These are phyloP conservation scores for Orthonevra nobilis DNA, from an alignment of 2,888 invertebrate genomes.

Conservation along the genomic window DNA sequence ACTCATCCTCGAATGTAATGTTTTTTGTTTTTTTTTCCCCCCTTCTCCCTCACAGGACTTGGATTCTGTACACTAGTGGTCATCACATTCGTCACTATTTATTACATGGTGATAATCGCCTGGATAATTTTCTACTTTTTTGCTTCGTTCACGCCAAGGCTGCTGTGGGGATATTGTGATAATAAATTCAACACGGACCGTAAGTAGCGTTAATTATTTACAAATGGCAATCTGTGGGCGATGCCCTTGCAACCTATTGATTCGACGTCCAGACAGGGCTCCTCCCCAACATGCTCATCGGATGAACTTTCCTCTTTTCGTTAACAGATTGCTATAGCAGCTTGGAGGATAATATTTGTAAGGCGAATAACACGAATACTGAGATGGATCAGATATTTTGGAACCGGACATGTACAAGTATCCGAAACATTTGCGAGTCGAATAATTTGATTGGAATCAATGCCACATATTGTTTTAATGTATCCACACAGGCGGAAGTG, in stretches of 20 bases:
- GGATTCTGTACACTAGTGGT: slow-evolving; percentile 86
- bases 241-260: slow-evolving; percentile 15
- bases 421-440: slow-evolving; percentile 81
- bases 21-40: slow-evolving; percentile 24
- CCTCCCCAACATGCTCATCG: too few species aligned
- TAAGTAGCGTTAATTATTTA: slow-evolving; percentile 79
- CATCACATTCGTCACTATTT: slow-evolving; percentile 86
- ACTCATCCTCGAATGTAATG: background rate
- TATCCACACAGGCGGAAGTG: slow-evolving; percentile 73
- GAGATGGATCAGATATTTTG: slow-evolving; percentile 81
- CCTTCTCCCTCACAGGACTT: slow-evolving; percentile 81
- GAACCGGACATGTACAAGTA: slow-evolving; percentile 81
- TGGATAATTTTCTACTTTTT: slow-evolving; percentile 89
- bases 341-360: slow-evolving; percentile 82
- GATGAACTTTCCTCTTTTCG: slow-evolving; percentile 13
- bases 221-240: slow-evolving; percentile 49
- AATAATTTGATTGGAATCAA: slow-evolving; percentile 80
- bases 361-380: slow-evolving; percentile 78
- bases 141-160: slow-evolving; percentile 83
- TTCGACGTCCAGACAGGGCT: too few species aligned
- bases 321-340: slow-evolving; percentile 85
- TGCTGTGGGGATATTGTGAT: slow-evolving; percentile 87
- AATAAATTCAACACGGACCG: slow-evolving; percentile 83
- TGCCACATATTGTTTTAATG: slow-evolving; percentile 80
- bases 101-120: slow-evolving; percentile 90